Evolutionary conservation across 2,113 vertebrate species (phyloP), one percentile per base, ranked within the genome.

Genomic region (Channa maculata): DNA sequence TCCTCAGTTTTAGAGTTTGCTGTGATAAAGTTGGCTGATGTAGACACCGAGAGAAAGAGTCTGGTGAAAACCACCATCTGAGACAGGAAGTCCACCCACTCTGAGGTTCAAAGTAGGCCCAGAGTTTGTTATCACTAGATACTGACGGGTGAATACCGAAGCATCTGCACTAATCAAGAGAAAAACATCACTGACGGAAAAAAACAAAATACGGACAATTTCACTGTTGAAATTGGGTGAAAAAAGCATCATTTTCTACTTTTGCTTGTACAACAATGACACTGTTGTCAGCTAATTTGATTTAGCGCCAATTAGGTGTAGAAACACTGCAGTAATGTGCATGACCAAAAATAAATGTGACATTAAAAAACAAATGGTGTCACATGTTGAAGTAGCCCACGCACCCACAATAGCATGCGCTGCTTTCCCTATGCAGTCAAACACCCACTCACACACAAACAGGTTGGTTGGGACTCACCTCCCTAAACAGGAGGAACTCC

Each of bases 401-500:
- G 77, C 57, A 79, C 54, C 64, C 51, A 70, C 37, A 65, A 71
- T 43, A 76, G 4, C 52, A 65, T 68, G 45, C 63, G 46, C 39
- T 67, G 58, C 62, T 82, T 71, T 83, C 58, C 66, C 77, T 73
- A 67, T 67, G 65, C 50, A 39, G 57, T 44, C 62, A 77, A 67
- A 80, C 49, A 64, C 65, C 67, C 76, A 75, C 62, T 61, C 73
- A 83, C 43, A 69, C 59, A 75, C 70, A 81, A n/a, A 63, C 66
- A 77, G 45, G 70, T 63, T 82, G 71, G 61, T 83, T 52, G 77
- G 86, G 88, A 85, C 81, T 91, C 81, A 81, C 92, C 90, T 93
- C 88, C 88, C 82, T 82, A 54, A 88, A 85, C 90, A 89, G 85
- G 83, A 90, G 92, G 88, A 92, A 92, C 88, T 93, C 93, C 92